These are phyloP conservation scores for Aphidius ervi DNA, from an alignment of 1,140 invertebrate species.

Conservation along the genomic window DNA sequence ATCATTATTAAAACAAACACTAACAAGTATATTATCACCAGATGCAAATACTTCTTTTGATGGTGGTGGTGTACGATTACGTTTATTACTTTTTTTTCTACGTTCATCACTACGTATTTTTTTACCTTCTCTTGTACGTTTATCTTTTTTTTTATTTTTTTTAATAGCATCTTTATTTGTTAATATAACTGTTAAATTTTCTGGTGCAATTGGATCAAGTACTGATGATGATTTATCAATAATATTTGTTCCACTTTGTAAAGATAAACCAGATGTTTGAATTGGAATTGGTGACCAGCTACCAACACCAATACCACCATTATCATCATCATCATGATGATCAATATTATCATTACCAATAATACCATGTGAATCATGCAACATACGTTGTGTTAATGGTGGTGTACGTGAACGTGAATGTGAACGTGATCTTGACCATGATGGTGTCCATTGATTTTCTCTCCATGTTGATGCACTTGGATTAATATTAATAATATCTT, in stretches of 20 bases:
- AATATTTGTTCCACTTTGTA: too few relatives aligned
- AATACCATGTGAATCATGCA: too few relatives aligned
- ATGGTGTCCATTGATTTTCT: conserved; percentile 47
- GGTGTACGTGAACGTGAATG: conserved; percentile 46
- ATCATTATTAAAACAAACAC: conserved; percentile 83
- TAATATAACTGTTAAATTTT: conserved; percentile 55
- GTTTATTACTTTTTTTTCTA: conserved; percentile 54
- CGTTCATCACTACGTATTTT: conserved; percentile 44
- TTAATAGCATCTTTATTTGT: conserved; percentile 56
- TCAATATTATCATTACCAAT: too few relatives aligned
- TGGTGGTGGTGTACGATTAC: conserved; percentile 58
- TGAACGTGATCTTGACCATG: conserved; percentile 53
- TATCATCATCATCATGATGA: too few relatives aligned
- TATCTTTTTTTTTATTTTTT: conserved; percentile 58
- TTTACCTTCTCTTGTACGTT: conserved; percentile 47
- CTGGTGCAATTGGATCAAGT: conserved; percentile 36
- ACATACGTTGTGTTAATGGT: conserved; percentile 9
- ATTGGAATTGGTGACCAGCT: too few relatives aligned
- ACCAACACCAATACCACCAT: too few relatives aligned
- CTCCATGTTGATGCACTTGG: conserved; percentile 35
- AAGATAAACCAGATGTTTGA: too few relatives aligned
- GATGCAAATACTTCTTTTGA: conserved; percentile 88
- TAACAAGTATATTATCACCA: conserved; percentile 86
- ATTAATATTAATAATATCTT: not conserved
- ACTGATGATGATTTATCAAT: conserved; percentile 4